Percentiles rank a stretch among this genome's conserved stretches.
Evolutionary conservation across 2,113 vertebrate species (phyloP).

Genomic region (Tupaia chinensis): DNA sequence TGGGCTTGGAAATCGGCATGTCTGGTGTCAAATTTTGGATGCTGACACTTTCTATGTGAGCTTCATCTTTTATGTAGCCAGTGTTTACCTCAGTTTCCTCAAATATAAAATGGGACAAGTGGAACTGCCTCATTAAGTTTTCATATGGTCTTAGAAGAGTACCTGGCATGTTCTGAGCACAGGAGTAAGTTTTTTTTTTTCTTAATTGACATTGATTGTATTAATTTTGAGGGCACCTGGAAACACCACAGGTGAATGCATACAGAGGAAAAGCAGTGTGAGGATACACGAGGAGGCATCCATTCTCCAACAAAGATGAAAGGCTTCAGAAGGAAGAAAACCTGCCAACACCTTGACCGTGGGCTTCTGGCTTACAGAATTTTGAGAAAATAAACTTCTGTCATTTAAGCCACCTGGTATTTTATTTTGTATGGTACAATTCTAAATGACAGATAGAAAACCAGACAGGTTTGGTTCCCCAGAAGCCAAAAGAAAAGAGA

Average conservation of each 20-base stretch:
- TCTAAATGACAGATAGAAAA: background rate
- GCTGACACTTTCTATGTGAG: background rate
- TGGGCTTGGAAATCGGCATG: background rate
- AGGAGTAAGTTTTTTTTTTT: background rate
- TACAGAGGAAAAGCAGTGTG: background rate
- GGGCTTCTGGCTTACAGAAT: background rate
- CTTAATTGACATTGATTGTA: background rate
- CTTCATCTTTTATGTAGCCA: background rate
- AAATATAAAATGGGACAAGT: background rate
- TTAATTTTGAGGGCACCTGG: background rate
- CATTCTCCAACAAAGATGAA: background rate
- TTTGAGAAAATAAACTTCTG: no score
- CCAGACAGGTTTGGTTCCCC: background rate
- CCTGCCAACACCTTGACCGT: background rate
- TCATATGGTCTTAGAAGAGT: background rate
- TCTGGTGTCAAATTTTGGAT: background rate
- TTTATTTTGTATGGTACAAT: background rate
- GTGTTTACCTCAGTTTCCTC: background rate
- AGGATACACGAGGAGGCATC: background rate
- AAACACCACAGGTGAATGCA: no score
- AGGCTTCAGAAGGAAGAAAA: background rate
- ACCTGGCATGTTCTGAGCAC: background rate
- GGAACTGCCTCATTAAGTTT: background rate
- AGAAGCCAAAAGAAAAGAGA: background rate
- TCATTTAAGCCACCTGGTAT: background rate